These are phyloP conservation scores for Catalaphyllia jardinei DNA, from an alignment of 64 coral and sea anemone species.

Conservation along the genomic window DNA sequence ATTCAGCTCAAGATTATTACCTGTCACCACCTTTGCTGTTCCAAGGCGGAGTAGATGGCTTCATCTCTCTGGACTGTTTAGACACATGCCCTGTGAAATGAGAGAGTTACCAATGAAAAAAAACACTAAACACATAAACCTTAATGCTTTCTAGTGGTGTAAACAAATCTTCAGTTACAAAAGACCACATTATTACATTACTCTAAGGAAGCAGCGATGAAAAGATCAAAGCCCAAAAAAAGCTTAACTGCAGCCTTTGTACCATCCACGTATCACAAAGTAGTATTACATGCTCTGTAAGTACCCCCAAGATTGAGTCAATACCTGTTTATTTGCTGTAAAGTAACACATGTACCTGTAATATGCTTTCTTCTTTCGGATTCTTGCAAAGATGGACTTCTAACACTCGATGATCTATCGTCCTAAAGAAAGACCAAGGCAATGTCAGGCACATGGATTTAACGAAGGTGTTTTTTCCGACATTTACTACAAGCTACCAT, in stretches of 20 bases:
- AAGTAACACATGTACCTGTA: background rate
- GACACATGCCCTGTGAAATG: background rate
- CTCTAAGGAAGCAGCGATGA: too few relatives aligned
- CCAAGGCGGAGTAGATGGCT: constrained; percentile 21
- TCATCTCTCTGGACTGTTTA: background rate
- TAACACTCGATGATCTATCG: constrained; percentile 19
- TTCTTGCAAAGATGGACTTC: constrained; percentile 6
- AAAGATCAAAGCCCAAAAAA: too few relatives aligned
- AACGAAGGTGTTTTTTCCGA: too few relatives aligned
- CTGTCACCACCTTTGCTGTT: constrained; percentile 62
- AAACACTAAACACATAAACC: background rate
- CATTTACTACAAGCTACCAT: too few relatives aligned
- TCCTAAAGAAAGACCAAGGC: background rate
- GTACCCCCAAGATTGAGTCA: background rate
- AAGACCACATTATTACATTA: too few relatives aligned
- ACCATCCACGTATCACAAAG: too few relatives aligned
- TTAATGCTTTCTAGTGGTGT: too few relatives aligned
- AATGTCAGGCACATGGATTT: background rate
- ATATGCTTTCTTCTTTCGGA: constrained; percentile 20
- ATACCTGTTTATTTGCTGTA: too few relatives aligned
- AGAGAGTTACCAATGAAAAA: background rate
- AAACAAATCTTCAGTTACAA: too few relatives aligned
- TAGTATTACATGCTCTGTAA: too few relatives aligned
- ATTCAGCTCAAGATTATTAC: background rate
- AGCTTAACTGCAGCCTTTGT: too few relatives aligned